A percentile compares a stretch with the other conserved stretches of the same genome.
Conservation (phyloP, 2,797 vertebrate species). For the Corythornis leucogaster region DNA sequence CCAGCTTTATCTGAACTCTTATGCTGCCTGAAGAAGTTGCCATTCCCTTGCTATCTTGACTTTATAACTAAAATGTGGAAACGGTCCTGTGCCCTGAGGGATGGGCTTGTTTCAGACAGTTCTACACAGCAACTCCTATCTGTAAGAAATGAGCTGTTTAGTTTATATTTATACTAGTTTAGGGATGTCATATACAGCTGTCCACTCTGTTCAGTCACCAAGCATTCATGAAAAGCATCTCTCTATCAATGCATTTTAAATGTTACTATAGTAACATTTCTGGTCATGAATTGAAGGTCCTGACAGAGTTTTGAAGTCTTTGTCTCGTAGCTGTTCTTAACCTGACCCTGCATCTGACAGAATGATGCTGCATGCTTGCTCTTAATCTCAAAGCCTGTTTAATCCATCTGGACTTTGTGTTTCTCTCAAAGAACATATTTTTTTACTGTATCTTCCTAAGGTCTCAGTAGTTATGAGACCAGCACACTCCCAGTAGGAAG, state of each 20-base stretch:
- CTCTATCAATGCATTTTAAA: background rate
- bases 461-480: background rate
- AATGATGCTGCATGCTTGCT: background rate
- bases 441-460: background rate
- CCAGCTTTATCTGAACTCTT: background rate
- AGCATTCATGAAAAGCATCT: background rate
- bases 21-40: background rate
- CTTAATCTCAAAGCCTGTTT: background rate
- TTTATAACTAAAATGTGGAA: background rate
- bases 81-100: background rate
- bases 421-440: background rate
- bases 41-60: background rate
- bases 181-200: background rate
- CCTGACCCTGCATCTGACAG: background rate
- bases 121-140: background rate
- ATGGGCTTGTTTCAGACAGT: background rate
- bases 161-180: background rate
- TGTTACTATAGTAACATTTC: background rate
- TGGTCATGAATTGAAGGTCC: background rate
- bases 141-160: background rate
- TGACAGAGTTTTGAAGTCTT: background rate
- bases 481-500: background rate
- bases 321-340: background rate
- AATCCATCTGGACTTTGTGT: background rate
- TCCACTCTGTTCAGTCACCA: background rate